Base-by-base conservation (phyloP, 92 coral and sea anemone species). In the Paramuricea clavata region DNA sequence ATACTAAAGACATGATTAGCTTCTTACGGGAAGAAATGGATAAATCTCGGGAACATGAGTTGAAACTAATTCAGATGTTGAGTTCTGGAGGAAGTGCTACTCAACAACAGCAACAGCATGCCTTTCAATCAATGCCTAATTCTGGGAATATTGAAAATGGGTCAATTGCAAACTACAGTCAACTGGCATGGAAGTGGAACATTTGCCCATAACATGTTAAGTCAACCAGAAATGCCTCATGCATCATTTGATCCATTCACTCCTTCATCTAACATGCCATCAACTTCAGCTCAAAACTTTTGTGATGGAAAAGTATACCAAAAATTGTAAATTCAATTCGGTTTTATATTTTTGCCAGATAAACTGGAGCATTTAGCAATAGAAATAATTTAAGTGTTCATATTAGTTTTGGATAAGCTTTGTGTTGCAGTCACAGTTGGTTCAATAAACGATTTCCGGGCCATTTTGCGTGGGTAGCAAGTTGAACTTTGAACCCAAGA, bases 281-380 rank as follows among this genome's bases (percentile, higher is more conserved):
- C 52, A 54, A 12, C 84, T 54, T 59, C 84, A 60, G 42, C 61
- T 56, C 21, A 79, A 23, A 19, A 79, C 17, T 54, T 33, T 59
- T 21, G 70, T 79, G 84, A 81, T 56, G 57, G 74, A 12, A 81
- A 59, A 43, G 85, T 81, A 62, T 81, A 16, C 52, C 85, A 81
- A n/a, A 61, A 81, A 64, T 62, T 62, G 50, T 81, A 81, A 81
- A 61, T n/a, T n/a, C n/a, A n/a, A n/a, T n/a, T n/a, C n/a, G n/a
- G n/a, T n/a, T n/a, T n/a, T n/a, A n/a, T n/a, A n/a, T n/a, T n/a
- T n/a, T n/a, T n/a, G n/a, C n/a, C n/a, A n/a, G n/a, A n/a, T n/a
- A n/a, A n/a, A n/a, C n/a, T n/a, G n/a, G n/a, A n/a, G n/a, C n/a
- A n/a, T n/a, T n/a, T n/a, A n/a, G n/a, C n/a, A n/a, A n/a, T n/a